These are phyloP conservation scores for Stegana nigrithorax DNA, from an alignment of 2,888 invertebrate genomes.

Conservation along the genomic window DNA sequence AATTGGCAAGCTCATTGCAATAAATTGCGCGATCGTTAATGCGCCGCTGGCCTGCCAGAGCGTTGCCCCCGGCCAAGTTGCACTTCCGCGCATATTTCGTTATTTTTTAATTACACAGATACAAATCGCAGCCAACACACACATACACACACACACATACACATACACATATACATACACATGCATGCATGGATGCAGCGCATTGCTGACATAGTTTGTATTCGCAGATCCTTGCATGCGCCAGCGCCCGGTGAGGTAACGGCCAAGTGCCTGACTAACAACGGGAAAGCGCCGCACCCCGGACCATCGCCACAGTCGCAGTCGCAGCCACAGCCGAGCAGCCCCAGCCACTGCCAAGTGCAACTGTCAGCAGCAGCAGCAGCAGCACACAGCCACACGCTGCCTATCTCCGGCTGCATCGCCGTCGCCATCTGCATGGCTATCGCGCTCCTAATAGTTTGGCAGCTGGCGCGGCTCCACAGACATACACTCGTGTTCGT, in stretches of 20 bases:
- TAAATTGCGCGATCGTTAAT: background rate
- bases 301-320: background rate
- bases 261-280: background rate
- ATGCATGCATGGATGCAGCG: background rate
- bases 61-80: background rate
- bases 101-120: constrained; percentile 12
- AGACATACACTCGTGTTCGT: background rate
- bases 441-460: too few species aligned
- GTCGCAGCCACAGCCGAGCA: background rate
- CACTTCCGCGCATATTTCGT: background rate
- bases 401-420: too few species aligned
- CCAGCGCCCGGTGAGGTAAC: too few species aligned
- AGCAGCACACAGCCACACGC: background rate
- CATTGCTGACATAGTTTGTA: constrained; percentile 10
- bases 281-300: background rate
- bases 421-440: too few species aligned
- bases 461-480: too few species aligned
- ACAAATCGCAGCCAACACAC: background rate
- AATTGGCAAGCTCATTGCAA: constrained; percentile 3
- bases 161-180: too few species aligned
- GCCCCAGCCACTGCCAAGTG: too few species aligned
- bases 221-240: background rate
- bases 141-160: background rate
- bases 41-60: background rate
- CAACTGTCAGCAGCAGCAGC: background rate